Evolutionary conservation across 2,113 vertebrate species (phyloP), one percentile per base, ranked within the genome.

Genomic region (Cyrtonyx montezumae): DNA sequence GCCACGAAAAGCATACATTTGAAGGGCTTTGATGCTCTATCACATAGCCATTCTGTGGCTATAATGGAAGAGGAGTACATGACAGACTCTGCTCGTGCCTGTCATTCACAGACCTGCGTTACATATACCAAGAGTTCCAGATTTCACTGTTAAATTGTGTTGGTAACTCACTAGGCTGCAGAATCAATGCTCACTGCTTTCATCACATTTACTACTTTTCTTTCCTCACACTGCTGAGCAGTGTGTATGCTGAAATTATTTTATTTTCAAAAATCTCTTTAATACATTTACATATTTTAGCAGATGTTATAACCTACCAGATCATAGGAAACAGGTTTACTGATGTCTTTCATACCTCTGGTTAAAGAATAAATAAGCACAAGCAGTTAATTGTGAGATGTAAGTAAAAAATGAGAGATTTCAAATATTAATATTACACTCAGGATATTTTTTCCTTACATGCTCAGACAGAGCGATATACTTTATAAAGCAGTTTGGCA

Each of bases 21-120:
- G 90, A 92, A 93, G 82, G 87, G 62, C 91, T 96, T 96, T 96
- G 94, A 94, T 93, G 95, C 90, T 94, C 85, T 66, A 61, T 91
- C 87, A 83, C 90, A 48, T 78, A 92, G 85, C 79, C 48, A 83
- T 91, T 93, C 76, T 11, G 58, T 76, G 73, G 83, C 77, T 95
- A 42, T 88, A 94, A 89, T 82, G 84, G 93, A 96, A 95, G 14
- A 87, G 78, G 55, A 94, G 82, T 84, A 94, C 92, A 84, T 78
- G 88, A 95, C 91, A 94, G 83, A 90, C 70, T 95, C 88, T 91
- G 49, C 56, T 95, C 0, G 0, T 76, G 58, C 49, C 86, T 93
- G 86, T 91, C 92, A 87, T 95, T 93, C 76, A 92, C 80, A 94
- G 86, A 92, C 92, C 75, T 87, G 8, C 2, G 65, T 79, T 91